phyloP scores from a whole-genome alignment of 92 coral and sea anemone species.

The Phenganax stokvisi region DNA sequence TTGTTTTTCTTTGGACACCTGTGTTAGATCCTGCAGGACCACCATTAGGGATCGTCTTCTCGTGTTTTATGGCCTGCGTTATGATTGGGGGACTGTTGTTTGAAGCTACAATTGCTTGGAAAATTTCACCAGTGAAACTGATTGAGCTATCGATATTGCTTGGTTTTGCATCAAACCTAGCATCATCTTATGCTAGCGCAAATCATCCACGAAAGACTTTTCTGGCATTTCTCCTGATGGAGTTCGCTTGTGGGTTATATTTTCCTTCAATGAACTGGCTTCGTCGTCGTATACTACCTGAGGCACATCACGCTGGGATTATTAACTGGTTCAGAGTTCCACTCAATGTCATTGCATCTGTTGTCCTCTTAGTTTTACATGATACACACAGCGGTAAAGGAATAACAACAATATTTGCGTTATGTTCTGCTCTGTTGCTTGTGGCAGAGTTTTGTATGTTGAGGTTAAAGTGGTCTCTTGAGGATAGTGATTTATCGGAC shows the following conservation, averaged over 20 bases:
- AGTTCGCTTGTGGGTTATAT: constrained; percentile 86
- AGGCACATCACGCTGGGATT: constrained; percentile 96
- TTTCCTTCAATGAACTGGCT: constrained; percentile 99
- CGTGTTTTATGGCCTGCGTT: constrained; percentile 95
- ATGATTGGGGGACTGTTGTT: constrained; percentile 75
- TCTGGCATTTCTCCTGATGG: constrained; percentile 74
- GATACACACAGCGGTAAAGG: constrained; percentile 97
- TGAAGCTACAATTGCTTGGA: constrained; percentile 56
- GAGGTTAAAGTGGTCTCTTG: constrained; percentile 46
- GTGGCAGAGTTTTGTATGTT: constrained; percentile 68
- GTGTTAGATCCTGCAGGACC: constrained; percentile 89
- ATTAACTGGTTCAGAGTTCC: constrained; percentile 99
- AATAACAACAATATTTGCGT: constrained; percentile 82
- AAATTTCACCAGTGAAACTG: constrained; percentile 63
- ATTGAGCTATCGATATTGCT: constrained; percentile 61
- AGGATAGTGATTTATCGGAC: neutral
- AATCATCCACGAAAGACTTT: constrained; percentile 85
- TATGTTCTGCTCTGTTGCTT: constrained; percentile 75
- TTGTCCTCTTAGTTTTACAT: constrained; percentile 84
- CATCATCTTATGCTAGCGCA: constrained; percentile 82
- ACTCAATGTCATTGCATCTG: constrained; percentile 80
- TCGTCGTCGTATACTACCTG: constrained; percentile 85
- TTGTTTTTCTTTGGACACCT: constrained; percentile 97
- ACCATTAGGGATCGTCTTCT: constrained; percentile 83
- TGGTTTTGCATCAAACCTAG: constrained; percentile 74